Percentiles rank a stretch among this genome's conserved stretches.
These are phyloP conservation scores for Amphipyra tragopoginis DNA, from an alignment of 2,888 invertebrate genomes.

Conservation along the genomic window DNA sequence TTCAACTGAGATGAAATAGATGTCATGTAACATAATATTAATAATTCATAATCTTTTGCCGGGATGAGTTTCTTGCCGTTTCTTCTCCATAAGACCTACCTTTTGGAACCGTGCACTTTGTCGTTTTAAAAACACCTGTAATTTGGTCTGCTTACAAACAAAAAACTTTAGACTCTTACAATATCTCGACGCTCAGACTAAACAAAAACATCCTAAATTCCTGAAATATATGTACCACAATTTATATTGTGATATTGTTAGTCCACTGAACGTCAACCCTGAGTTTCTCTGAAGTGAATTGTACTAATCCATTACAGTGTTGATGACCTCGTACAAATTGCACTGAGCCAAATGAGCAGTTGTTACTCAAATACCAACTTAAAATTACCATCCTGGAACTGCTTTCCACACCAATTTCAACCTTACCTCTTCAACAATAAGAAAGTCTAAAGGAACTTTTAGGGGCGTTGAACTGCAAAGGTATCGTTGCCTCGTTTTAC, in stretches of 20 bases:
- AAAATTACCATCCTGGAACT: conserved; percentile 9
- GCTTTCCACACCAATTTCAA: conserved; percentile 11
- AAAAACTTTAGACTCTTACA: too few relatives aligned
- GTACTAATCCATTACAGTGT: conserved; percentile 80
- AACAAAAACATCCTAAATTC: background rate
- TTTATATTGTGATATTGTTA: conserved; percentile 25
- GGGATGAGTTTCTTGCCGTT: too few relatives aligned
- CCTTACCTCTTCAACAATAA: background rate
- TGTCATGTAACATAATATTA: too few relatives aligned
- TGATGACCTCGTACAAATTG: conserved; percentile 80
- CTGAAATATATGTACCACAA: background rate
- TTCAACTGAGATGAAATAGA: too few relatives aligned
- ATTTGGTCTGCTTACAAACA: too few relatives aligned
- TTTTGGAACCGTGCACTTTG: too few relatives aligned
- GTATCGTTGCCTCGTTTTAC: conserved; percentile 46
- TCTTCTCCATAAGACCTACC: too few relatives aligned
- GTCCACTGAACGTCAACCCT: conserved; percentile 66
- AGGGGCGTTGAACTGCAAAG: conserved; percentile 23
- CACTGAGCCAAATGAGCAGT: conserved; percentile 75
- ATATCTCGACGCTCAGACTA: too few relatives aligned
- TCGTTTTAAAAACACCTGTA: too few relatives aligned
- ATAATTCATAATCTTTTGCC: too few relatives aligned
- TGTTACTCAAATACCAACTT: conserved; percentile 63
- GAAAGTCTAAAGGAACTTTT: background rate
- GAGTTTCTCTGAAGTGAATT: conserved; percentile 75